These are phyloP conservation scores for Abscondita cerata DNA, from an alignment of 2,888 invertebrate genomes.

Conservation along the genomic window DNA sequence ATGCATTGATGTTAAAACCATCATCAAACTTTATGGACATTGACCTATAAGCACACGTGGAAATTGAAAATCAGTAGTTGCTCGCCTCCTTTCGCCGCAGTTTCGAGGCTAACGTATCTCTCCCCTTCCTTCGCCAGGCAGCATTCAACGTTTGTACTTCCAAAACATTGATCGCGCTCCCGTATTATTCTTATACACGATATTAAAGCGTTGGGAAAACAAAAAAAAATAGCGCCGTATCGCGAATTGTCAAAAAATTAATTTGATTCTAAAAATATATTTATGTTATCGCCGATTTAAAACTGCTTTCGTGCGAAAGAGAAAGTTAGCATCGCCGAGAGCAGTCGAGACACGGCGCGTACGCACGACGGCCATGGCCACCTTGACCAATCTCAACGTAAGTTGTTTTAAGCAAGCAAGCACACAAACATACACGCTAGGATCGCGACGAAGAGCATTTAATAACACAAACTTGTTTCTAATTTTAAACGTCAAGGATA, in stretches of 20 bases:
- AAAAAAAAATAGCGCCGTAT: background rate
- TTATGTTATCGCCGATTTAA: slow-evolving; percentile 1
- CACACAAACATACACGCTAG: slow-evolving; percentile 11
- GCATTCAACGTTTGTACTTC: slow-evolving; percentile 20
- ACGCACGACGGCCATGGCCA: slow-evolving; percentile 48
- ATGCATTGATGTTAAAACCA: slow-evolving; percentile 26
- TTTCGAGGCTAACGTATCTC: slow-evolving; percentile 51
- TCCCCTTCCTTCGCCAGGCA: slow-evolving; percentile 29
- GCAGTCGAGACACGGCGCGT: slow-evolving; percentile 40
- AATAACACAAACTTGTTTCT: slow-evolving; percentile 26
- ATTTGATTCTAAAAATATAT: background rate
- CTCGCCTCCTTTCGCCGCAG: slow-evolving; percentile 53
- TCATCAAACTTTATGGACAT: slow-evolving; percentile 31
- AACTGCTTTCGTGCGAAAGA: slow-evolving; percentile 46
- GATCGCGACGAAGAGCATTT: slow-evolving; percentile 2
- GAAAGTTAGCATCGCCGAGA: slow-evolving; percentile 49
- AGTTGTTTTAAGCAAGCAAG: slow-evolving; percentile 49
- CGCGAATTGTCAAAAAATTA: background rate
- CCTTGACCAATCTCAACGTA: slow-evolving; percentile 59
- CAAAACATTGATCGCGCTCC: slow-evolving; percentile 38
- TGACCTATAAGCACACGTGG: slow-evolving; percentile 49
- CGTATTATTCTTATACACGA: slow-evolving; percentile 5
- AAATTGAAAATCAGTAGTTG: slow-evolving; percentile 46
- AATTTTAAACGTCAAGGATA: slow-evolving; percentile 28
- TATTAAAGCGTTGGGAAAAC: slow-evolving; percentile 5